Percentiles rank a stretch among this genome's conserved stretches.
Conservation (phyloP, 1,140 invertebrate genomes). For the Listronotus oregonensis region DNA sequence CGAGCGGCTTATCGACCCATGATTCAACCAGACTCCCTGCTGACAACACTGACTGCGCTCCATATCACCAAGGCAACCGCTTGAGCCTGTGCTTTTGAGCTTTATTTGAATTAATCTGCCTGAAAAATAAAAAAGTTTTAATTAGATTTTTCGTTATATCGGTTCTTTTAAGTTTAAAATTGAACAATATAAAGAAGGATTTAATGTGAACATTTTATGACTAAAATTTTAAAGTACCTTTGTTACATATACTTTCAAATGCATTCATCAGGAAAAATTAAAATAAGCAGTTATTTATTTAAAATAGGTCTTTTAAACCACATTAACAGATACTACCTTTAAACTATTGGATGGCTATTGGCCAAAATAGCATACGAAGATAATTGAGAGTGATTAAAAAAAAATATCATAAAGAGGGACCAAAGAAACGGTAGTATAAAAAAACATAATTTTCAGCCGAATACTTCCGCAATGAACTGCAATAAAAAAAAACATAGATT, state of each 20-base stretch:
- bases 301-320: no score
- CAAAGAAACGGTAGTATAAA: no score
- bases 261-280: no score
- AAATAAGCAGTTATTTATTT: no score
- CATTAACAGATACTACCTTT: no score
- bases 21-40: constrained; percentile 16
- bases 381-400: no score
- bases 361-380: no score
- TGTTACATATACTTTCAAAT: not conserved
- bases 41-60: constrained; percentile 14
- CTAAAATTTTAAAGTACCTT: not conserved
- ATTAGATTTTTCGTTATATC: not conserved
- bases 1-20: constrained; percentile 41
- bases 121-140: constrained; percentile 2
- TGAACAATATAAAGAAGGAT: not conserved
- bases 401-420: no score
- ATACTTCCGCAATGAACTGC: no score
- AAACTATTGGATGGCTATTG: no score
- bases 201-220: not conserved
- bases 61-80: constrained; percentile 39
- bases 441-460: no score
- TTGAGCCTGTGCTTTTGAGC: constrained; percentile 16
- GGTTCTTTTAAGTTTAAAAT: not conserved
- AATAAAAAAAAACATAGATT: no score
- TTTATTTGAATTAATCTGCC: not conserved